Conservation (phyloP, 2,888 invertebrate species). For the Orthosia gothica region DNA sequence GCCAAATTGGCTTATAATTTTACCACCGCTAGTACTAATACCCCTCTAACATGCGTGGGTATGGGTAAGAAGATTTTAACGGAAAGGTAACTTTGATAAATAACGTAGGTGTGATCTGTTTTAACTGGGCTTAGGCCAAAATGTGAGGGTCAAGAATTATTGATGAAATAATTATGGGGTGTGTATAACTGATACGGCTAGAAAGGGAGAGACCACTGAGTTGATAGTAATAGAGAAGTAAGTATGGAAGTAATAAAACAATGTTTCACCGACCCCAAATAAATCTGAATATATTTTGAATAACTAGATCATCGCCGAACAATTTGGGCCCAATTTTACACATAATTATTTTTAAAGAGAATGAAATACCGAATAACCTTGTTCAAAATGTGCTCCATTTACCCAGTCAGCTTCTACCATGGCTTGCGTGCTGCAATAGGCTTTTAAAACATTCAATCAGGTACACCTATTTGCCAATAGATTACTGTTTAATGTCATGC, state of each 20-base stretch:
- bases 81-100: background rate
- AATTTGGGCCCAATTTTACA: background rate
- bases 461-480: background rate
- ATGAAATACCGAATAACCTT: no score
- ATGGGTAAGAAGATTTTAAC: background rate
- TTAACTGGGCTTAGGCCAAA: background rate
- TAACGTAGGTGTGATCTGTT: background rate
- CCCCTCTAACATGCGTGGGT: background rate
- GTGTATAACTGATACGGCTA: no score
- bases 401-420: background rate
- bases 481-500: constrained; percentile 34
- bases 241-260: no score
- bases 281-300: no score
- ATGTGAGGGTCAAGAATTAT: background rate
- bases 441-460: constrained; percentile 27
- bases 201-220: no score
- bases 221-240: no score
- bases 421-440: constrained; percentile 27
- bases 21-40: background rate
- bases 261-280: no score
- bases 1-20: background rate
- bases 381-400: no score
- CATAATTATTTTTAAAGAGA: no score
- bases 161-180: no score
- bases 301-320: no score